Base-by-base conservation (phyloP, 2,797 vertebrate genomes). In the Bradypodion ventrale region DNA sequence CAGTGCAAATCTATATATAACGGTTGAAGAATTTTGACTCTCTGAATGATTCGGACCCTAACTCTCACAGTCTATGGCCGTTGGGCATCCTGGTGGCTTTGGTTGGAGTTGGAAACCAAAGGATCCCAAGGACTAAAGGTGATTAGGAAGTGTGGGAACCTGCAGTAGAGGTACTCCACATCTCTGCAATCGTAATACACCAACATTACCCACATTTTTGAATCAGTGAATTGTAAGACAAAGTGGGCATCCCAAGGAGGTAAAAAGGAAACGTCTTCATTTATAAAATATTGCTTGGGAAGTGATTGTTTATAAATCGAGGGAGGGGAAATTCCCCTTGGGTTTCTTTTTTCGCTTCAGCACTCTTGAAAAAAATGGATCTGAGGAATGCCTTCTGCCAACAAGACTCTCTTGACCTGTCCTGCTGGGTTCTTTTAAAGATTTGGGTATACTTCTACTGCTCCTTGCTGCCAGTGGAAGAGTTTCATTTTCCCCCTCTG, bases 361-460 rank as follows among this genome's bases (percentile, higher is more conserved):
- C 8, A 83, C 2, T 4, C 73, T 6, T 62, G 56, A 80, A 81
- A 82, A 80, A 83, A 75, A 76, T 80, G 2, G 0, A 46, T 68
- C 87, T 90, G 78, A 66, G 40, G 60, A 37, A 25, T 87, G 83
- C 82, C 29, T 70, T 72, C 83, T 75, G 79, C 69, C 83, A 60
- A 81, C 62, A 78, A 80, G 8, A 16, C 27, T 66, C 79, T 91
- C 72, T 73, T 84, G 76, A 79, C 12, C 27, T 76, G 81, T 88
- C 86, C 90, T 76, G 72, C 75, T 83, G n/a, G 40, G 25, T 65
- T 56, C 70, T 74, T 82, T 83, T 90, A 68, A 65, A 82, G 63
- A 63, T 85, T 23, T 80, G 85, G 83, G 77, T 83, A 62, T 75
- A 87, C 84, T 88, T 75, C 35, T 84, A 80, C 81, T 15, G 27